phyloP scores from a whole-genome alignment of 2,888 invertebrate species.

The Gastrophysa polygoni region DNA sequence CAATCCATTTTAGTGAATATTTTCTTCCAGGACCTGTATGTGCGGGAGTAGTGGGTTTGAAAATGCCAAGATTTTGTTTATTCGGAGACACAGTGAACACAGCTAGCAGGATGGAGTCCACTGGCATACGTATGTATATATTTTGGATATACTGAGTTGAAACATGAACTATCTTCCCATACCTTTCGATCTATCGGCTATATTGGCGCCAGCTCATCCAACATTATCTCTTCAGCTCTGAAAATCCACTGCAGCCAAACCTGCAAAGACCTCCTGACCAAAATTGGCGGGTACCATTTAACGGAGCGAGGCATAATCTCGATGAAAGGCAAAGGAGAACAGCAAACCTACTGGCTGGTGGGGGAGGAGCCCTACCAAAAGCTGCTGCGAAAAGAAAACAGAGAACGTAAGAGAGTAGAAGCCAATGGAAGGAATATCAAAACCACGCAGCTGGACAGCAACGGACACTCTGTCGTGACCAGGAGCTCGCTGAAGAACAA shows the following conservation, averaged over 20 bases:
- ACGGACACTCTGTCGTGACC: constrained; percentile 55
- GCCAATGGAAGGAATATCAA: constrained; percentile 50
- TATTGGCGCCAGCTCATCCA: too few relatives aligned
- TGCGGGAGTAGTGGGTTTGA: constrained; percentile 89
- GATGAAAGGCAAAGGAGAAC: constrained; percentile 86
- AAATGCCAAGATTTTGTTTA: constrained; percentile 92
- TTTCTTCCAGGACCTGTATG: constrained; percentile 77
- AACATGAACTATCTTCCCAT: too few relatives aligned
- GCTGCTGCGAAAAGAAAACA: constrained; percentile 62
- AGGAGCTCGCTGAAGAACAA: constrained; percentile 75
- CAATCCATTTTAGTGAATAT: constrained; percentile 5
- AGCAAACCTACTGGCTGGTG: constrained; percentile 81
- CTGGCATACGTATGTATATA: constrained; percentile 74
- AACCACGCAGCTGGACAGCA: constrained; percentile 42
- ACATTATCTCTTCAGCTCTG: constrained; percentile 65
- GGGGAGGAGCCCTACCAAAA: constrained; percentile 74
- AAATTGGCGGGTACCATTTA: constrained; percentile 76
- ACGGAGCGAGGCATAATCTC: constrained; percentile 77
- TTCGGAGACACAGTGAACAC: constrained; percentile 95
- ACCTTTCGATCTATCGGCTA: too few relatives aligned
- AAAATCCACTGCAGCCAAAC: constrained; percentile 84
- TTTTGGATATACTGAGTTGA: too few relatives aligned
- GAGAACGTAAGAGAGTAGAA: constrained; percentile 59
- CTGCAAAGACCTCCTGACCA: constrained; percentile 71
- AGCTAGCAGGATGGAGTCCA: constrained; percentile 86